phyloP scores from a whole-genome alignment of 1,140 invertebrate species.

The Lineus longissimus region DNA sequence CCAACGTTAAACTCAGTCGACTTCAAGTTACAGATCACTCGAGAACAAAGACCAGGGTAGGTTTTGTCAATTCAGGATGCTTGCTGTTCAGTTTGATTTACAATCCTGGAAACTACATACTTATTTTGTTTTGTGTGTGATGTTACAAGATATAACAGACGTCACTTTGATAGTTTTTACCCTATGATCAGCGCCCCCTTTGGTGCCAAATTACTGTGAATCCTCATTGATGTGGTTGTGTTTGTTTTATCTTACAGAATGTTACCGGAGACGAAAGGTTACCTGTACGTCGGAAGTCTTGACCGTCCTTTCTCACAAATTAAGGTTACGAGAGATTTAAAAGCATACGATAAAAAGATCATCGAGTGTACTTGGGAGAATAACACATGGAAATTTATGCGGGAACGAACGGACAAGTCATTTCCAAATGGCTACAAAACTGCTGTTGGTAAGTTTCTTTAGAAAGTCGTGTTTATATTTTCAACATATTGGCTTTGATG shows the following conservation, averaged over 20 bases:
- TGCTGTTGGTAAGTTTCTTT: slow-evolving; percentile 62
- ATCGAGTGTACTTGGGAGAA: slow-evolving; percentile 80
- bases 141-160: no score
- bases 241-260: slow-evolving; percentile 59
- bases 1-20: slow-evolving; percentile 89
- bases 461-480: neutral
- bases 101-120: no score
- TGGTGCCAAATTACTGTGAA: no score
- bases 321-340: slow-evolving; percentile 69
- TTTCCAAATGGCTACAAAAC: slow-evolving; percentile 87
- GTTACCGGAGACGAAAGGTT: slow-evolving; percentile 68
- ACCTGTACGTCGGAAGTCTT: slow-evolving; percentile 74
- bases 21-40: slow-evolving; percentile 82
- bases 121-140: no score
- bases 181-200: no score
- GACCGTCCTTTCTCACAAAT: slow-evolving; percentile 68
- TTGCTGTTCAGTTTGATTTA: slow-evolving; percentile 7
- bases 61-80: neutral
- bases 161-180: no score
- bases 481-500: neutral
- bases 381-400: slow-evolving; percentile 87
- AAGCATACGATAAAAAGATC: slow-evolving; percentile 85
- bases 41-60: slow-evolving; percentile 69
- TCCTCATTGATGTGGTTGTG: no score
- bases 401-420: slow-evolving; percentile 94